Base-by-base conservation (phyloP, 2,113 vertebrate genomes). In the Chelonoidis abingdonii region DNA sequence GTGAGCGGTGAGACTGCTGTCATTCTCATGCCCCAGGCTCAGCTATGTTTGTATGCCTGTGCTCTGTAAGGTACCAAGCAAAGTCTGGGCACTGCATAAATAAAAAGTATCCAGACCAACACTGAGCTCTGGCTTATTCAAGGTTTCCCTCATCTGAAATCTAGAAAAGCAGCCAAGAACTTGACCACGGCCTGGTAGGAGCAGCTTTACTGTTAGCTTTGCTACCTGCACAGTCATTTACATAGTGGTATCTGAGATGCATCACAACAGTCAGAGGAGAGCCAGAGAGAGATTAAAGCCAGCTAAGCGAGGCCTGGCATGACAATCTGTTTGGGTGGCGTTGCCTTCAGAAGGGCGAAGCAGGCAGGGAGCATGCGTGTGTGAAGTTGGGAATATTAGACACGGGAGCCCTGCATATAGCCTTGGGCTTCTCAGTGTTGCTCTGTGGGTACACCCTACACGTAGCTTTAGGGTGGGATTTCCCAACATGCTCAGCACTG, bases 31-130 rank as follows among this genome's bases (percentile, higher is more conserved):
- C 5, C 12, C 56, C 56, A 21, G 75, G 10, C 25, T 7, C 44
- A 75, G 0, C 27, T 8, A 5, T 2, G 21, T 69, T 57, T 31
- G 54, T 49, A 41, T 0, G 22, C 24, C 47, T 11, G 24, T 41
- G 21, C 38, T 3, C 72, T 38, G 62, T 69, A 19, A 69, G 65
- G n/a, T 22, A 38, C 17, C 65, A n/a, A 38, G n/a, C 35, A 72
- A 72, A n/a, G 35, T n/a, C 35, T 72, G 19, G 65, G n/a, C 19
- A n/a, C 65, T 21, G 65, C 6, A n/a, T 38, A 21, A 38, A 72
- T 22, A 38, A n/a, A 22, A 38, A 38, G 65, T 38, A 22, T 72
- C 35, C n/a, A 21, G 9, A 19, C 65, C n/a, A 72, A 72, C n/a
- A 38, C n/a, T 22, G n/a, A 72, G 8, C 35, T 11, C 19, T 38